phyloP scores from a whole-genome alignment of 2,888 invertebrate genomes.

The Leucoma salicis region DNA sequence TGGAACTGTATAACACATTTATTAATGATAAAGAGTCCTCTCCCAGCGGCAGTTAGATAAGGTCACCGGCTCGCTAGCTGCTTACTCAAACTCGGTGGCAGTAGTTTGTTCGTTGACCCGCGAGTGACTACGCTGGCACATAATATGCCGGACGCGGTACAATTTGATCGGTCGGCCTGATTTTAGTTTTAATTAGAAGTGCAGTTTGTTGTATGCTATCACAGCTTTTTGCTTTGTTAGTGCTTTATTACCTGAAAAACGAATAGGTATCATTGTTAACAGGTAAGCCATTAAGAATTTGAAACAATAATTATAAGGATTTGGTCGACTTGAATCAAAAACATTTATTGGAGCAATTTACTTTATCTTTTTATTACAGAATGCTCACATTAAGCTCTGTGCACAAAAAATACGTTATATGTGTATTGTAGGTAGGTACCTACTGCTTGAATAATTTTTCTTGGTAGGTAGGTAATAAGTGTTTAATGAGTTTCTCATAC shows the following conservation, averaged over 20 bases:
- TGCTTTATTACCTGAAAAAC: too few species aligned
- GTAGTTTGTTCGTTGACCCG: conserved; percentile 73
- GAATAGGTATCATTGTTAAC: too few species aligned
- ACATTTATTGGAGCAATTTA: too few species aligned
- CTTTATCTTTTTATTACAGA: too few species aligned
- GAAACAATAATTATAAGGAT: too few species aligned
- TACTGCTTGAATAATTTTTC: too few species aligned
- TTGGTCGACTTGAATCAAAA: too few species aligned
- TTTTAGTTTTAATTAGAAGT: conserved; percentile 11
- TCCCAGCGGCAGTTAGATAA: conserved; percentile 47
- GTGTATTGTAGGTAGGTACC: too few species aligned
- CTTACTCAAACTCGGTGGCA: conserved; percentile 37
- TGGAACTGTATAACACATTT: conserved; percentile 23
- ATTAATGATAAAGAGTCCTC: conserved; percentile 39
- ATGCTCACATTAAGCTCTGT: too few species aligned
- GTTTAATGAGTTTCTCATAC: conserved; percentile 6
- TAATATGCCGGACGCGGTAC: conserved; percentile 21
- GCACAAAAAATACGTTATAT: too few species aligned
- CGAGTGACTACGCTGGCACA: conserved; percentile 46
- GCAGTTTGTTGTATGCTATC: not conserved
- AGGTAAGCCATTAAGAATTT: too few species aligned
- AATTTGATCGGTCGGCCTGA: conserved; percentile 12
- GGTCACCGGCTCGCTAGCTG: conserved; percentile 55
- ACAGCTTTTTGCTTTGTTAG: not conserved
- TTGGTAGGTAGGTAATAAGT: too few species aligned